A percentile compares a stretch with the other conserved stretches of the same genome.
Conservation (phyloP, 2,797 vertebrate species). For the Cryptoblepharus egeriae region DNA sequence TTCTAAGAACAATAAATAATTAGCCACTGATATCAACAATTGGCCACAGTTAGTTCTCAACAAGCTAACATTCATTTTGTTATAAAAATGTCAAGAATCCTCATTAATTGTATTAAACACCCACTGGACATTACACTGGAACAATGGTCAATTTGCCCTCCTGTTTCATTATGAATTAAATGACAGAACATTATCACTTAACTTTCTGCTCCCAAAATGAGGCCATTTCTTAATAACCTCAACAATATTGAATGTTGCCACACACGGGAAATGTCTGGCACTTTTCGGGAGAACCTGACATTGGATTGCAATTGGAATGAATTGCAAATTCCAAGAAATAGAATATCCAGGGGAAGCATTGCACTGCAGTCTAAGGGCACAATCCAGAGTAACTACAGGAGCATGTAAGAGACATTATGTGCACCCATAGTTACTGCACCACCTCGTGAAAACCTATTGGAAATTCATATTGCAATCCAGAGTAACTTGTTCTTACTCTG, state of each 20-base stretch:
- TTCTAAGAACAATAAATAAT: slow-evolving; percentile 37
- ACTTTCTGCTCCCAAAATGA: neutral
- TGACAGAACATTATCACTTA: slow-evolving; percentile 10
- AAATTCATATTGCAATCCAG: no score
- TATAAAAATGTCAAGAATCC: slow-evolving; percentile 27
- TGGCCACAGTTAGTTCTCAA: slow-evolving; percentile 15
- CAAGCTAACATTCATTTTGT: slow-evolving; percentile 24
- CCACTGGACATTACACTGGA: slow-evolving; percentile 32
- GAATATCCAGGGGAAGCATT: neutral
- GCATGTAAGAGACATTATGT: no score
- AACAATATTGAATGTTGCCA: neutral
- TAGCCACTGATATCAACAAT: slow-evolving; percentile 39
- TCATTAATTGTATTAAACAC: slow-evolving; percentile 45
- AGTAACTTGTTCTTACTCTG: no score
- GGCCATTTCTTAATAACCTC: slow-evolving; percentile 9
- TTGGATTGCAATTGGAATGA: neutral
- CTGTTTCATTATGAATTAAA: slow-evolving; percentile 8
- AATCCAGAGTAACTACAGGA: no score
- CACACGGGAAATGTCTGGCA: slow-evolving; percentile 1
- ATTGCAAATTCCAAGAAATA: neutral
- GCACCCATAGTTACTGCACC: no score
- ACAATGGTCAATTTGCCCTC: neutral
- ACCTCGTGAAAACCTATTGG: no score
- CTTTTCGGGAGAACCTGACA: slow-evolving; percentile 2
- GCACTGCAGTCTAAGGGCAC: neutral